These are phyloP conservation scores for Ectobius pallidus DNA, from an alignment of 2,888 invertebrate species.

Conservation along the genomic window DNA sequence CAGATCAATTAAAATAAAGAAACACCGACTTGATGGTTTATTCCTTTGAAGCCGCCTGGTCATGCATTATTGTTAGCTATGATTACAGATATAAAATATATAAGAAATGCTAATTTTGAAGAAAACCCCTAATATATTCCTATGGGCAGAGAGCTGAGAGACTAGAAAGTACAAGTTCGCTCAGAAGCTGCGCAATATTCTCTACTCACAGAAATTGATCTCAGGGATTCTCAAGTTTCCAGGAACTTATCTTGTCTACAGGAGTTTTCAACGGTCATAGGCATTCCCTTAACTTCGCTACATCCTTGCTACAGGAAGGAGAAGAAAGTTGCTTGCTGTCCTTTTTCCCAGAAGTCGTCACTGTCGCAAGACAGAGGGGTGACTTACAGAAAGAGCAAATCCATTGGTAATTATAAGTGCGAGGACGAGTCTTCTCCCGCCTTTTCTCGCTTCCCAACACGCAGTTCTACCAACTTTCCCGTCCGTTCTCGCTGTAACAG, in stretches of 20 bases:
- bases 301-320: background rate
- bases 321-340: background rate
- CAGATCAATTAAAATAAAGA: too few species aligned
- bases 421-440: background rate
- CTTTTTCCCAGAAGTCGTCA: background rate
- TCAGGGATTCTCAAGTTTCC: background rate
- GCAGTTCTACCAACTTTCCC: constrained; percentile 20
- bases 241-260: background rate
- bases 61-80: too few species aligned
- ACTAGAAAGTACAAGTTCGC: too few species aligned
- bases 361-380: background rate
- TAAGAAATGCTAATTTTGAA: too few species aligned
- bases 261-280: background rate
- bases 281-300: background rate
- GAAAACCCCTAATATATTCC: too few species aligned
- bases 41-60: too few species aligned
- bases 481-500: constrained; percentile 6
- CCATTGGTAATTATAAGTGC: constrained; percentile 27
- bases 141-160: too few species aligned
- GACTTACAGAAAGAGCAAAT: constrained; percentile 17
- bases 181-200: too few species aligned
- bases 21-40: too few species aligned
- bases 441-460: background rate
- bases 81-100: too few species aligned
- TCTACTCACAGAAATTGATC: too few species aligned